A percentile compares a stretch with the other conserved stretches of the same genome.
phyloP scores from a whole-genome alignment of 2,113 vertebrate genomes.

The Gavia stellata region DNA sequence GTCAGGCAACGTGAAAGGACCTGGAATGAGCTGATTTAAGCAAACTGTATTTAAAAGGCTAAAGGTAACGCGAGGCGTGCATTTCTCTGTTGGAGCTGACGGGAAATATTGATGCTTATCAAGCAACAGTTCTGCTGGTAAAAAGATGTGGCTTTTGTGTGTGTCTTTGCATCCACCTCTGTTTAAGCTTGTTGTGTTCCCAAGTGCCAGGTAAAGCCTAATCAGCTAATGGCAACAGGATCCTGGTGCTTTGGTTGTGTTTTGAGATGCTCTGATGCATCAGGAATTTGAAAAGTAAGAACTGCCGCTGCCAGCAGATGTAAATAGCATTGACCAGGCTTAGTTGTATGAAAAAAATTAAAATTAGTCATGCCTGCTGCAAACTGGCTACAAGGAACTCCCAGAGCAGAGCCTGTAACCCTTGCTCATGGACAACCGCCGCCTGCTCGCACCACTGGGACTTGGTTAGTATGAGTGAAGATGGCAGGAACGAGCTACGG shows the following conservation, averaged over 20 bases:
- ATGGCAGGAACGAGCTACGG: neutral
- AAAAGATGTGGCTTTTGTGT: neutral
- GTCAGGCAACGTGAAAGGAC: constrained; percentile 69
- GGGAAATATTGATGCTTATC: constrained; percentile 50
- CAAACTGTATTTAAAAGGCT: constrained; percentile 69
- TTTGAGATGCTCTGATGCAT: neutral
- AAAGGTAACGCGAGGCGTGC: neutral
- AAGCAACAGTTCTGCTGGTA: neutral
- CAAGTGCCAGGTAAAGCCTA: neutral
- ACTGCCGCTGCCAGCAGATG: rapidly evolving
- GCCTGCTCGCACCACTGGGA: rapidly evolving
- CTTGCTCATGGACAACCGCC: neutral
- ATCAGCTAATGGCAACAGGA: neutral
- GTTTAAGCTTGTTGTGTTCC: neutral
- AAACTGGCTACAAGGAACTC: neutral
- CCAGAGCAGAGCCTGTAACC: neutral
- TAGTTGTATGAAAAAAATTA: neutral
- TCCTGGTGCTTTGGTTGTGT: neutral
- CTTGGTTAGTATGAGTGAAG: neutral
- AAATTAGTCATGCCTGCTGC: neutral
- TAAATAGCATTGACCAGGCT: neutral
- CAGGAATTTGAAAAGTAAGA: neutral
- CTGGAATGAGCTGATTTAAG: constrained; percentile 72
- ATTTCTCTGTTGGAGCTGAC: neutral
- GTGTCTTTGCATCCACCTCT: neutral